Base-by-base conservation (phyloP, 2,797 vertebrate genomes). In the Peromyscus nudipes region DNA sequence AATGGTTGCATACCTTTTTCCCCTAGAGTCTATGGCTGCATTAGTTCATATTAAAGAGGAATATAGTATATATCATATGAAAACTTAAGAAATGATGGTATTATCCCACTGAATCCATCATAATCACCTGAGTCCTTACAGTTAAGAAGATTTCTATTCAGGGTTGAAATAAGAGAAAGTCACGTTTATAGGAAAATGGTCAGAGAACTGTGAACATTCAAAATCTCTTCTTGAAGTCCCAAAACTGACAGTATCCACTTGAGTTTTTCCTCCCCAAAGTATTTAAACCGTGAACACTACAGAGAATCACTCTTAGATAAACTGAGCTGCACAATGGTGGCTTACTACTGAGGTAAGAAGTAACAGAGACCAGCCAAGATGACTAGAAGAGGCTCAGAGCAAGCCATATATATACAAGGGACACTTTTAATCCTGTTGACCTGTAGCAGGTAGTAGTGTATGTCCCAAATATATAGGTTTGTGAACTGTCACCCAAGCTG, bases 21-120 rank as follows among this genome's bases (percentile, higher is more conserved):
- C 6, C 19, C 12, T 52, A 25, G 7, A 65, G 0, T 21, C 5
- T 52, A 7, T 9, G 7, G 7, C 6, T 16, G 1, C 27, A 60
- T 52, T 84, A 64, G 10, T 23, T 92, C 73, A 64, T 49, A 31
- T 31, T 37, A 40, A 85, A 75, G n/a, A 37, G 49, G 17, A 13
- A 40, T 0, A 16, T 23, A 65, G 17, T 0, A 40, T 2, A 25
- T 31, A 21, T 21, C 3, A 52, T 37, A 31, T 37, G 27, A 71
- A 75, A 43, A 73, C 69, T 31, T 43, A 75, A 10, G n/a, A 75
- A 75, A 34, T 71, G 52, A 23, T 89, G 71, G 14, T 27, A 65
- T 62, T 64, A 46, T 49, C 34, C 60, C 21, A 7, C 40, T n/a
- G 21, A 34, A 64, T 34, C 19, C 29, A 49, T 77, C 12, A 25